Percentiles rank a stretch among this genome's conserved stretches.
These are phyloP conservation scores for Pegoplata infirma DNA, from an alignment of 2,888 invertebrate species.

Conservation along the genomic window DNA sequence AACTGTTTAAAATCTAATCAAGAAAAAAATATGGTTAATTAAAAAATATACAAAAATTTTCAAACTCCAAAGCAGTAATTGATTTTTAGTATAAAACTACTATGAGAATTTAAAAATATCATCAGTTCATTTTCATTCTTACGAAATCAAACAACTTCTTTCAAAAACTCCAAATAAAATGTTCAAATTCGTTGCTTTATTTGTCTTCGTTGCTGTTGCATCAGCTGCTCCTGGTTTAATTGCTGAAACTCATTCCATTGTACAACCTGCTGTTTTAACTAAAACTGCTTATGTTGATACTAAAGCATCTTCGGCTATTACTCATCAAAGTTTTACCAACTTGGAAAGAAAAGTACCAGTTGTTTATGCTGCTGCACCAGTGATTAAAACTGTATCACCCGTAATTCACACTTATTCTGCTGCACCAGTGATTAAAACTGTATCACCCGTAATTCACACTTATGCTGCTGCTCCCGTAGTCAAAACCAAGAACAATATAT, in stretches of 20 bases:
- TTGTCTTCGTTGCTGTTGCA: constrained; percentile 80
- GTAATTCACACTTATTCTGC: constrained; percentile 60
- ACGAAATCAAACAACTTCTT: constrained; percentile 12
- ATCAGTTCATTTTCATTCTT: constrained; percentile 50
- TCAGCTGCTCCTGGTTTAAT: constrained; percentile 75
- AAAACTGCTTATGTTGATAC: constrained; percentile 73
- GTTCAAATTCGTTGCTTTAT: constrained; percentile 79
- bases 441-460: constrained; percentile 63
- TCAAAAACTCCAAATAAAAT: not conserved
- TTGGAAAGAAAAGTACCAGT: constrained; percentile 78
- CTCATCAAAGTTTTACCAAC: constrained; percentile 81
- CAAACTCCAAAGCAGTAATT: not conserved
- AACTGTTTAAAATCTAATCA: not conserved
- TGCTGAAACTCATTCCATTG: constrained; percentile 70
- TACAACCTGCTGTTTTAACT: constrained; percentile 70
- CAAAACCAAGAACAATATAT: no score
- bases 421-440: constrained; percentile 63
- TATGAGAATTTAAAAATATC: not conserved
- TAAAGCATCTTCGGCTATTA: constrained; percentile 79
- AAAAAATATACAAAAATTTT: not conserved
- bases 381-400: constrained; percentile 57
- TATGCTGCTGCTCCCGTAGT: constrained; percentile 62
- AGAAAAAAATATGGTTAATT: not conserved
- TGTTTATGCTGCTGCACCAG: constrained; percentile 55
- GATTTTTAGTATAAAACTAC: constrained; percentile 38